Conservation (phyloP, 2,888 invertebrate genomes). For the Brachyptera putata region DNA sequence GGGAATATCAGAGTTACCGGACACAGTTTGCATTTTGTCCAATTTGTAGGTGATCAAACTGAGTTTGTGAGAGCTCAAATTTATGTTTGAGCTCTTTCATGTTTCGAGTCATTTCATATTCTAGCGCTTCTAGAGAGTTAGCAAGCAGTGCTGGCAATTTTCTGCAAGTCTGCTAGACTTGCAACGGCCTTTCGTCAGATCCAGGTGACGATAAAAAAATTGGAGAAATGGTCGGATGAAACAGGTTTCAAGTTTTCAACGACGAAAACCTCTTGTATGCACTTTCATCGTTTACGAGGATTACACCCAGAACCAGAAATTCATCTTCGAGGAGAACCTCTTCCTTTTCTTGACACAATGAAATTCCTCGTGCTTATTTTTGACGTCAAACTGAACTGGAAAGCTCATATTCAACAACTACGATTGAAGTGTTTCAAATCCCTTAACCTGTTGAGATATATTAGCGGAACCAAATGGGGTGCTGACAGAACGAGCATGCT, state of each 20-base stretch:
- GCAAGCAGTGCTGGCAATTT: constrained; percentile 19
- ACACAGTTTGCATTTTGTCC: too few relatives aligned
- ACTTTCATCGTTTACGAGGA: neutral
- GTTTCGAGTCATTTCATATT: too few relatives aligned
- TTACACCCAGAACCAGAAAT: constrained; percentile 2
- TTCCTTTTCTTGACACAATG: neutral
- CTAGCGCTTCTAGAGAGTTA: too few relatives aligned
- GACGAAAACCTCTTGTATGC: constrained; percentile 11
- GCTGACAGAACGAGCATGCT: neutral
- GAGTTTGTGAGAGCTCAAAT: too few relatives aligned
- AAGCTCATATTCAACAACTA: neutral
- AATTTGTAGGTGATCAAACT: too few relatives aligned
- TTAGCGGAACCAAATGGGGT: constrained; percentile 1
- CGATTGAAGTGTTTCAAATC: too few relatives aligned
- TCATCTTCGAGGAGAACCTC: neutral
- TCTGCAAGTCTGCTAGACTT: neutral
- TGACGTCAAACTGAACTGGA: constrained; percentile 16
- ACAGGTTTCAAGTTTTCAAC: constrained; percentile 15
- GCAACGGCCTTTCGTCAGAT: neutral
- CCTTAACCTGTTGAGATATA: constrained; percentile 6
- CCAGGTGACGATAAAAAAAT: neutral
- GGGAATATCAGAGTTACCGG: too few relatives aligned
- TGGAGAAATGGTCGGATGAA: neutral
- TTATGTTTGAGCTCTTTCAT: too few relatives aligned
- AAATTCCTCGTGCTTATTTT: constrained; percentile 13